Percentiles rank a stretch among this genome's conserved stretches.
Evolutionary conservation across 2,888 invertebrate species (phyloP).

Genomic region (Sialis lutaria): DNA sequence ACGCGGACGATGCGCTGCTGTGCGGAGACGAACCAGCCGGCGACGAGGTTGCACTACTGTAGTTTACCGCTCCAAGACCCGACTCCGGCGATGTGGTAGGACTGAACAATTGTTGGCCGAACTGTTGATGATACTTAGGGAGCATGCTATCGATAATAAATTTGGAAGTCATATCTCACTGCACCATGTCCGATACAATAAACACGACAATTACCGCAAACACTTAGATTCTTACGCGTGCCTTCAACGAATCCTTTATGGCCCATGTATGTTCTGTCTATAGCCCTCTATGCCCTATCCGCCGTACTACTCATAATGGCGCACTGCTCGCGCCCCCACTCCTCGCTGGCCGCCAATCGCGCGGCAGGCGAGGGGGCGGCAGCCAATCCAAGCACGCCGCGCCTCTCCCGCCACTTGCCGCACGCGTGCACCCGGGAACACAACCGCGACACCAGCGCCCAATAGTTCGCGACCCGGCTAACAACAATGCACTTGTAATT

Average conservation of each 20-base stretch:
- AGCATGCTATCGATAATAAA: constrained; percentile 97
- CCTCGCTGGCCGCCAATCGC: constrained; percentile 19
- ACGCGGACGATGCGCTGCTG: constrained; percentile 36
- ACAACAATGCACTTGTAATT: too few species aligned
- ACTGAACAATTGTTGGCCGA: constrained; percentile 49
- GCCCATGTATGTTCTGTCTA: constrained; percentile 72
- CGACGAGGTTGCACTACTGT: constrained; percentile 40
- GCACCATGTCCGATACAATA: constrained; percentile 8
- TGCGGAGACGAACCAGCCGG: constrained; percentile 56
- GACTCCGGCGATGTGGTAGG: constrained; percentile 38
- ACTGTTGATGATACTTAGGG: constrained; percentile 78
- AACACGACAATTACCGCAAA: constrained; percentile 2
- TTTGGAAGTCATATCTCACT: constrained; percentile 79
- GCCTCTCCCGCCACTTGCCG: constrained; percentile 27
- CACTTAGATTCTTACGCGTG: constrained; percentile 31
- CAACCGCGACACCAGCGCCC: constrained; percentile 30
- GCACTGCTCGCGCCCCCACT: constrained; percentile 16
- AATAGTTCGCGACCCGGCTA: constrained; percentile 4
- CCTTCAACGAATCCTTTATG: constrained; percentile 68
- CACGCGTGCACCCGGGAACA: constrained; percentile 25
- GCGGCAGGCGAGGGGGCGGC: constrained; percentile 32
- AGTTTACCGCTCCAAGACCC: constrained; percentile 29
- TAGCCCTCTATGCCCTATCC: constrained; percentile 65
- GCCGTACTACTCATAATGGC: constrained; percentile 36
- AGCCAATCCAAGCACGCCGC: constrained; percentile 16